Evolutionary conservation across 2,888 invertebrate genomes (phyloP).

Genomic region (Aphelenchoides bicaudatus): DNA sequence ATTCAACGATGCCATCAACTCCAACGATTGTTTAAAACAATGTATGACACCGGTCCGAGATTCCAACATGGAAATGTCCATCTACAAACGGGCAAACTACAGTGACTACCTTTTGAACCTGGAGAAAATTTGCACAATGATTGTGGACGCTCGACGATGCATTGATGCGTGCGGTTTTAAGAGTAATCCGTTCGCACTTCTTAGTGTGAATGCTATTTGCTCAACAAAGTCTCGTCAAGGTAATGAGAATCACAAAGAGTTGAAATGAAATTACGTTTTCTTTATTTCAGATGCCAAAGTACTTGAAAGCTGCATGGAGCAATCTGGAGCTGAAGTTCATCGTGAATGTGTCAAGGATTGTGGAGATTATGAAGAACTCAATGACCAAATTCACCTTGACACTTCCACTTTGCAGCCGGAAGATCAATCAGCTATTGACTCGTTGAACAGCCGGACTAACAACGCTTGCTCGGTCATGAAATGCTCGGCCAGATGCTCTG

Average conservation of each 20-base stretch:
- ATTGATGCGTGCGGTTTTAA: conserved; percentile 24
- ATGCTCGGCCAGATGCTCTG: conserved; percentile 24
- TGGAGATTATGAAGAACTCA: conserved; percentile 8
- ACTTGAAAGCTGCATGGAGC: conserved; percentile 18
- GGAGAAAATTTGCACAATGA: conserved; percentile 20
- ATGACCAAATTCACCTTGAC: not conserved
- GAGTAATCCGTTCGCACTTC: conserved; percentile 25
- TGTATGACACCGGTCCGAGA: conserved; percentile 21
- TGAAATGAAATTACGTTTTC: not conserved
- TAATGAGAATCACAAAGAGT: not conserved
- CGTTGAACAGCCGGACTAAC: conserved; percentile 11
- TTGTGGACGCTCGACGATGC: conserved; percentile 22
- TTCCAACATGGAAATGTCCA: conserved; percentile 15
- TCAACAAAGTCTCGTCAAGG: conserved; percentile 6
- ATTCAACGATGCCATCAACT: conserved; percentile 15
- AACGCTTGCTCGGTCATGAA: conserved; percentile 19
- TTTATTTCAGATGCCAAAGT: conserved; percentile 7
- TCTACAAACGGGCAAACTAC: conserved; percentile 23
- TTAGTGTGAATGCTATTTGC: conserved; percentile 18
- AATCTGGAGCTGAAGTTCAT: conserved; percentile 15
- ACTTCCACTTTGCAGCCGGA: conserved; percentile 5
- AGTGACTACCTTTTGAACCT: conserved; percentile 20
- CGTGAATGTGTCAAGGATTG: conserved; percentile 18
- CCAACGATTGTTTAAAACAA: conserved; percentile 16
- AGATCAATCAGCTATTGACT: conserved; percentile 11